Conservation (phyloP, 2,888 invertebrate genomes). For the Digitonthophagus gazella region DNA sequence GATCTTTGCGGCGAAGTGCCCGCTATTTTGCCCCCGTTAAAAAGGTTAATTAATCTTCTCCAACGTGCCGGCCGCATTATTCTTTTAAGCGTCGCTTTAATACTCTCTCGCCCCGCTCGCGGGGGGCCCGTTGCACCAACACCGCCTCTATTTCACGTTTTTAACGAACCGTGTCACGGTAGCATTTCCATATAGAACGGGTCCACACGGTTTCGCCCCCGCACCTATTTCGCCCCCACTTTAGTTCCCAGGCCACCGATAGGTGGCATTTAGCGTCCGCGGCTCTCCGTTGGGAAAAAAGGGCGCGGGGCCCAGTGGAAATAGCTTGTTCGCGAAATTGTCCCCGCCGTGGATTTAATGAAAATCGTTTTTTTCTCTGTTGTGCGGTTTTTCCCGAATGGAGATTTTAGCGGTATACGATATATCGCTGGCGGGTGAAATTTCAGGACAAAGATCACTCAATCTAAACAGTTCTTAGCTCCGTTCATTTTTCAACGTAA, state of each 20-base stretch:
- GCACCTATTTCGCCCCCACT: conserved; percentile 40
- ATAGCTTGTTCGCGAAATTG: not conserved
- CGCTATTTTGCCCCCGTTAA: conserved; percentile 44
- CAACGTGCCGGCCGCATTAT: conserved; percentile 50
- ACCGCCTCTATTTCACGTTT: conserved; percentile 48
- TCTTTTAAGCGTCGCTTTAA: conserved; percentile 37
- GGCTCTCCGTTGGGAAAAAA: not conserved
- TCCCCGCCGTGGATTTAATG: not conserved
- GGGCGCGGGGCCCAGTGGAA: not conserved
- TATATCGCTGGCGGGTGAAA: not conserved
- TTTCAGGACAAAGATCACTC: not conserved
- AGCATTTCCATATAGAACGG: conserved; percentile 43
- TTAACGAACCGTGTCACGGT: conserved; percentile 50
- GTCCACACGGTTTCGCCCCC: conserved; percentile 34
- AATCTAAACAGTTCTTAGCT: not conserved
- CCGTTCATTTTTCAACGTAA: not conserved
- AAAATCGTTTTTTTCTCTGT: not conserved
- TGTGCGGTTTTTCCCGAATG: not conserved
- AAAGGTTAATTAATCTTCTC: conserved; percentile 49
- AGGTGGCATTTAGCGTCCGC: conserved; percentile 41
- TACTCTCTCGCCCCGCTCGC: conserved; percentile 19
- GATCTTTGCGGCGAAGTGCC: conserved; percentile 26
- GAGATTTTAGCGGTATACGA: not conserved
- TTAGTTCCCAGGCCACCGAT: conserved; percentile 31
- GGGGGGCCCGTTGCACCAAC: conserved; percentile 45